phyloP scores from a whole-genome alignment of 2,888 invertebrate species.

The Scaptomyza tumidula region DNA sequence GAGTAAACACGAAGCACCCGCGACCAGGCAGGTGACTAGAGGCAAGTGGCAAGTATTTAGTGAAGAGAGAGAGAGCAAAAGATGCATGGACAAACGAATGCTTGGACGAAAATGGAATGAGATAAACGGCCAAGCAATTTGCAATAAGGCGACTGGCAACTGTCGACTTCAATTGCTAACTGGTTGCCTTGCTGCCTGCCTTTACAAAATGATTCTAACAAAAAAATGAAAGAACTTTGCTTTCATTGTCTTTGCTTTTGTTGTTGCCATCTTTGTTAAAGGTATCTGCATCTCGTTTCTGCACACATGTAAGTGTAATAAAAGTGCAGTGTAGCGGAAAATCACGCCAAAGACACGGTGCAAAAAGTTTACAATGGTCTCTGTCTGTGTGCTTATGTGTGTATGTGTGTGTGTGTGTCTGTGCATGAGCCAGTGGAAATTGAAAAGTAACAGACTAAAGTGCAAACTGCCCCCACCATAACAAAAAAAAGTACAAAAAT shows the following conservation, averaged over 20 bases:
- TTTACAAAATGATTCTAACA: slow-evolving; percentile 50
- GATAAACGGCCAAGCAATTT: slow-evolving; percentile 59
- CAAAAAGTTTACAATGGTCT: slow-evolving; percentile 41
- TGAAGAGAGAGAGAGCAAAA: slow-evolving; percentile 8
- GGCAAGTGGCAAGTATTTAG: slow-evolving; percentile 34
- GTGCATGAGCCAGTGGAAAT: slow-evolving; percentile 62
- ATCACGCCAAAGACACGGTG: slow-evolving; percentile 69
- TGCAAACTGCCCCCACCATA: slow-evolving; percentile 41
- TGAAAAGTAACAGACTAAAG: slow-evolving; percentile 77
- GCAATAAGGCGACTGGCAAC: slow-evolving; percentile 68
- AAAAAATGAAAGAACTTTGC: slow-evolving; percentile 21
- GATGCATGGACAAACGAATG: slow-evolving; percentile 9
- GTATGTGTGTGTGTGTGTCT: slow-evolving; percentile 20
- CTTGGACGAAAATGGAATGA: neutral
- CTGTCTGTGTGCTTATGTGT: neutral
- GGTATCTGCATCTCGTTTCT: slow-evolving; percentile 28
- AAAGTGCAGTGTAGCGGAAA: slow-evolving; percentile 78
- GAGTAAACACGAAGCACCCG: slow-evolving; percentile 52
- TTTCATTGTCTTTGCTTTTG: slow-evolving; percentile 48
- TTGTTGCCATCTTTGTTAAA: slow-evolving; percentile 22
- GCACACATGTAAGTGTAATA: slow-evolving; percentile 70
- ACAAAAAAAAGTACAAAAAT: slow-evolving; percentile 14
- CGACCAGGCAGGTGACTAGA: slow-evolving; percentile 25
- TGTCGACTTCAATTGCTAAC: slow-evolving; percentile 55
- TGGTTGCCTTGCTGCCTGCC: slow-evolving; percentile 39